A percentile compares a stretch with the other conserved stretches of the same genome.
These are phyloP conservation scores for Cyprinodon tularosa DNA, from an alignment of 2,113 vertebrate genomes.

Conservation along the genomic window DNA sequence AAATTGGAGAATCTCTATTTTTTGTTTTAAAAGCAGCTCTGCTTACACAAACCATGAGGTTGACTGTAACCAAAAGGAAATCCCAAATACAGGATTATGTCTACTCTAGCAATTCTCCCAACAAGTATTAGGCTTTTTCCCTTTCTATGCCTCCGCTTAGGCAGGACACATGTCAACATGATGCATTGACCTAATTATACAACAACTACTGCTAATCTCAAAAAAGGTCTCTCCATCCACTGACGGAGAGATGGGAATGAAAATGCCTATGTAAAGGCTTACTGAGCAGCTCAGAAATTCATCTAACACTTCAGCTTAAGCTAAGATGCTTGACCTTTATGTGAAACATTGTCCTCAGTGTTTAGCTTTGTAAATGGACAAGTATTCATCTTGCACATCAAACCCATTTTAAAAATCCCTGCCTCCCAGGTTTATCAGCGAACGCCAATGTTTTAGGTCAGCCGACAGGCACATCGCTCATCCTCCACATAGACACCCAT, in stretches of 20 bases:
- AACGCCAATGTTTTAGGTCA: slow-evolving; percentile 36
- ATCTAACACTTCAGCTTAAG: not conserved
- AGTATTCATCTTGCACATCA: not conserved
- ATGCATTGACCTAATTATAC: not conserved
- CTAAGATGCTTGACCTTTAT: not conserved
- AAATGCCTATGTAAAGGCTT: not conserved
- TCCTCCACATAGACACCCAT: slow-evolving; percentile 29
- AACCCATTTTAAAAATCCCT: not conserved
- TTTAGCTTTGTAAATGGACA: not conserved
- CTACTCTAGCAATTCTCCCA: no score
- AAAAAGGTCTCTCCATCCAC: not conserved
- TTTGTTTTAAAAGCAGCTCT: not conserved
- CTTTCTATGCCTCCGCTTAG: not conserved
- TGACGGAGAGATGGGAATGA: not conserved
- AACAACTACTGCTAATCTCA: not conserved
- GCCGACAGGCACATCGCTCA: slow-evolving; percentile 59
- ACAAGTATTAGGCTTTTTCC: no score
- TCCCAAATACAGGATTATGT: no score
- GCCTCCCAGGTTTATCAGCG: slow-evolving; percentile 15
- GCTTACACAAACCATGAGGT: not conserved
- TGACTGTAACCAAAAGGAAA: no score
- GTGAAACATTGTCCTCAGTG: slow-evolving; percentile 10
- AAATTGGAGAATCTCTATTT: no score
- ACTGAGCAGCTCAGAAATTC: not conserved
- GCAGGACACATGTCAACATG: not conserved